phyloP scores from a whole-genome alignment of 2,888 invertebrate genomes.

The Bruchidius siliquastri region DNA sequence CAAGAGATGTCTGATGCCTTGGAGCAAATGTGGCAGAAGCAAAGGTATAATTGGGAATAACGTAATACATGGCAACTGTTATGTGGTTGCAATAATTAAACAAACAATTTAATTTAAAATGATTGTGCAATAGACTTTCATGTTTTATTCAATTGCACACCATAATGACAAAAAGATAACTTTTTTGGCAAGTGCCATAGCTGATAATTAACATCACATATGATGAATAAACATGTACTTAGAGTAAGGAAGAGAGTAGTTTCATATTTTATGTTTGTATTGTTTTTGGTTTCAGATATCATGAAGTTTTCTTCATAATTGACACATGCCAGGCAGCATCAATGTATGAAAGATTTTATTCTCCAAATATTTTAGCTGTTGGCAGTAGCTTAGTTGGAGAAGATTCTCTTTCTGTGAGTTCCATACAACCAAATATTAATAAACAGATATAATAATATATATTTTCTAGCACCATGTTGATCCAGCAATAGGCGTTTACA shows the following conservation, averaged over 20 bases:
- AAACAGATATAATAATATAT: neutral
- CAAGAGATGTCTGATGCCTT: conserved; percentile 97
- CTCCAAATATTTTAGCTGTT: conserved; percentile 95
- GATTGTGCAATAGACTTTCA: too few relatives aligned
- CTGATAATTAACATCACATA: too few relatives aligned
- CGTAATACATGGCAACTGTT: too few relatives aligned
- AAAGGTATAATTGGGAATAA: conserved; percentile 65
- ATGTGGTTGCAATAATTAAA: too few relatives aligned
- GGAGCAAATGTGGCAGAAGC: conserved; percentile 99
- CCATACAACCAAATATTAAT: neutral
- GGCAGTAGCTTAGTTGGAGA: conserved; percentile 98
- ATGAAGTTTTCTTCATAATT: conserved; percentile 97
- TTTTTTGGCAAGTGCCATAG: too few relatives aligned
- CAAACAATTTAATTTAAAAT: too few relatives aligned
- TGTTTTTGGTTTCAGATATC: conserved; percentile 63
- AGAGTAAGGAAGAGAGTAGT: too few relatives aligned
- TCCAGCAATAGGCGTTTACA: conserved; percentile 96
- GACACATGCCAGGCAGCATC: conserved; percentile 99
- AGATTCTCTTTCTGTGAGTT: conserved; percentile 86
- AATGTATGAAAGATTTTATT: conserved; percentile 96
- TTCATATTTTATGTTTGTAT: conserved; percentile 42
- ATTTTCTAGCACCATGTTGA: conserved; percentile 91
- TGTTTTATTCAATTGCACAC: too few relatives aligned
- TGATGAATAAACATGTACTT: too few relatives aligned
- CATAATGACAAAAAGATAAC: too few relatives aligned